Base-by-base conservation (phyloP, 2,113 vertebrate species). In the Nothocercus julius region DNA sequence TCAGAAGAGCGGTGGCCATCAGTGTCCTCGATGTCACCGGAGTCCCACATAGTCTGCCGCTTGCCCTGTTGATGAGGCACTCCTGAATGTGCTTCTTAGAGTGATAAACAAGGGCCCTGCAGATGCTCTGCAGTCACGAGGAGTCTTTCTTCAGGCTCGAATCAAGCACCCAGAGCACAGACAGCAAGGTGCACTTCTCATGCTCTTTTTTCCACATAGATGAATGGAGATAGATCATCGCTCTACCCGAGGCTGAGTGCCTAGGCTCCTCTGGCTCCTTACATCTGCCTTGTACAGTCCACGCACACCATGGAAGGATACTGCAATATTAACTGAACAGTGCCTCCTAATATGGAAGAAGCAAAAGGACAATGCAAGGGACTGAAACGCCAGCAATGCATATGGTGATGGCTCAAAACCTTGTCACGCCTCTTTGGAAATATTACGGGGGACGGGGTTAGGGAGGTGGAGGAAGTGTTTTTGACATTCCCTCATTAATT, bases 301-400 rank as follows among this genome's bases (percentile, higher is more conserved):
- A 79, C 1, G 0, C 1, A 2, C 56, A 67, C 42, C 0, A 0
- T 3, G 0, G 0, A 0, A 21, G 47, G 74, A 89, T 82, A 84
- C 94, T 82, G 73, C 47, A 40, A 2, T 18, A 44, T 75, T 77
- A 82, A 54, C 62, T 38, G 34, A 81, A 63, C 51, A 4, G 1
- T 34, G 36, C 42, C 75, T 77, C 34, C 59, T 36, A 9, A 12
- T n/a, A 61, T 40, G 82, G 56, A 58, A 95, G 72, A 93, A 85
- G n/a, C 67, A 84, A 62, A 42, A 91, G 66, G 69, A 85, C 66
- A 67, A 19, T 17, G 49, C 77, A 78, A 61, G 53, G 89, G 90
- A 84, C 72, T 56, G 85, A 88, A 73, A 51, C 34, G 77, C 10
- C 79, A 75, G 73, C 56, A 90, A 13, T 21, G 56, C 4, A 7